These are phyloP conservation scores for Xestia xanthographa DNA, from an alignment of 2,888 invertebrate genomes.

Conservation along the genomic window DNA sequence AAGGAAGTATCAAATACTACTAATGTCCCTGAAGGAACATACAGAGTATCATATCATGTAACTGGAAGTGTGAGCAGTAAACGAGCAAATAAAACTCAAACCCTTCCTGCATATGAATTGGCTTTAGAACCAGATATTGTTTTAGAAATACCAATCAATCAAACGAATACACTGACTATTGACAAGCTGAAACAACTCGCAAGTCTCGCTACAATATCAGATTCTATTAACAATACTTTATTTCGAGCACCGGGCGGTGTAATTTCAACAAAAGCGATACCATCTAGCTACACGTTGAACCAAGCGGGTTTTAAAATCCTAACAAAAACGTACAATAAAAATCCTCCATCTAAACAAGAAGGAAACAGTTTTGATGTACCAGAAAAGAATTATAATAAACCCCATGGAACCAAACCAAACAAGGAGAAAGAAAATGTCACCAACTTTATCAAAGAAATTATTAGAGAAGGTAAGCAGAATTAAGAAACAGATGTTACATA, in stretches of 20 bases:
- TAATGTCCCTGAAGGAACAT: constrained; percentile 85
- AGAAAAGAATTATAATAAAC: constrained; percentile 82
- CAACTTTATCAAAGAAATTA: constrained; percentile 47
- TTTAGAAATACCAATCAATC: constrained; percentile 86
- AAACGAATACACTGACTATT: constrained; percentile 82
- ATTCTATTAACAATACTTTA: constrained; percentile 88
- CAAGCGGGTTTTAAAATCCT: constrained; percentile 92
- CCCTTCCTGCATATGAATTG: constrained; percentile 85
- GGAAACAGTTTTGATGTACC: constrained; percentile 82
- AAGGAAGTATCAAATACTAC: constrained; percentile 63
- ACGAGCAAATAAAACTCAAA: constrained; percentile 86
- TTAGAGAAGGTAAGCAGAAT: constrained; percentile 73
- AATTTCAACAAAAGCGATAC: constrained; percentile 91
- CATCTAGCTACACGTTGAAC: constrained; percentile 91
- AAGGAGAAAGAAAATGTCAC: constrained; percentile 76
- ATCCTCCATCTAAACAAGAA: constrained; percentile 86
- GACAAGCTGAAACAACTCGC: constrained; percentile 90
- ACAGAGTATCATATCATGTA: constrained; percentile 87
- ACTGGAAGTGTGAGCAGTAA: constrained; percentile 88
- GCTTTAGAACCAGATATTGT: constrained; percentile 86
- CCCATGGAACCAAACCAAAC: constrained; percentile 70
- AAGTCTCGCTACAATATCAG: constrained; percentile 90
- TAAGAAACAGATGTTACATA: too few species aligned
- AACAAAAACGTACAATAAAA: constrained; percentile 92
- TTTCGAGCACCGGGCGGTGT: constrained; percentile 87